Percentiles rank a stretch among this genome's conserved stretches.
Evolutionary conservation across 2,888 invertebrate species (phyloP).

Genomic region (Platycheirus rosarum): DNA sequence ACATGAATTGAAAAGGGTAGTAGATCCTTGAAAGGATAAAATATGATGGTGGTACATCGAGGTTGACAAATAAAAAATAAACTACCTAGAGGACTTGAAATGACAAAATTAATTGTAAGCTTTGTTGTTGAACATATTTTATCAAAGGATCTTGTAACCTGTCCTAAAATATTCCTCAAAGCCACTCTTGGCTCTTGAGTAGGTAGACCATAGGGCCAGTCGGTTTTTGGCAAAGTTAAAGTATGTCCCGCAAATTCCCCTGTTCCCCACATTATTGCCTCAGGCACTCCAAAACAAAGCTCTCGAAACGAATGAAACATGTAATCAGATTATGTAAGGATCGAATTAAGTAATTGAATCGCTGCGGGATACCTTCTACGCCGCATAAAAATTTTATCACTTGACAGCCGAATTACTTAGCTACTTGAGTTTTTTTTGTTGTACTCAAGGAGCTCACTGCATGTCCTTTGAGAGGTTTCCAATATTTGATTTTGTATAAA

Average conservation of each 20-base stretch:
- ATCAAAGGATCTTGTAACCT: neutral
- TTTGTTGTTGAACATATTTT: conserved; percentile 13
- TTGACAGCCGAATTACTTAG: conserved; percentile 23
- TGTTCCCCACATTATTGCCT: neutral
- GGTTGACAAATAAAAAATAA: neutral
- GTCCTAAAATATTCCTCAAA: neutral
- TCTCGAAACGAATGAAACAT: neutral
- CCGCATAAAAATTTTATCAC: conserved; percentile 17
- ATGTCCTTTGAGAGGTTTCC: conserved; percentile 25
- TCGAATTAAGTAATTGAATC: conserved; percentile 37
- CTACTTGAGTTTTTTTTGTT: neutral
- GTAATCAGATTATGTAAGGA: conserved; percentile 34
- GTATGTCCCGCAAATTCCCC: neutral
- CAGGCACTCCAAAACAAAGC: conserved; percentile 4
- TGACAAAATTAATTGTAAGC: conserved; percentile 6
- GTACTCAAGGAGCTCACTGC: neutral
- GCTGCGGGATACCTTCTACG: conserved; percentile 33
- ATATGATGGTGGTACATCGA: neutral
- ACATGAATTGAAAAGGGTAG: conserved; percentile 15
- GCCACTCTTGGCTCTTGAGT: neutral
- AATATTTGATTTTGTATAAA: conserved; percentile 29
- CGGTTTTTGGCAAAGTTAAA: neutral
- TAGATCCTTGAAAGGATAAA: neutral
- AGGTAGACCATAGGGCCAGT: neutral
- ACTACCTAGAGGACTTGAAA: neutral